Evolutionary conservation across 2,113 vertebrate genomes (phyloP).

Genomic region (Plestiodon gilberti): DNA sequence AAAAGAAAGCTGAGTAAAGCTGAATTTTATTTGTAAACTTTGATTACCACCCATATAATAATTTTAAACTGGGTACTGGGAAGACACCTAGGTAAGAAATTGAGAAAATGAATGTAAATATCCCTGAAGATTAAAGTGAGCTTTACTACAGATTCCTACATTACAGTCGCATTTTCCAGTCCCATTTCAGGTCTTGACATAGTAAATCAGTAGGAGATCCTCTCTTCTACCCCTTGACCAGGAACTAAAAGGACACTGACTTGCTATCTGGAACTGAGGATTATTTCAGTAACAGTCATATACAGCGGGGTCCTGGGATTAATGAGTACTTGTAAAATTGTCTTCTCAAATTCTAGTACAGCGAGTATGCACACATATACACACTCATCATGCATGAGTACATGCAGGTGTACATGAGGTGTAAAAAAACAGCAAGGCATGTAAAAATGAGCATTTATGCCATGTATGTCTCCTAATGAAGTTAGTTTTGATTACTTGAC

Average conservation of each 20-base stretch:
- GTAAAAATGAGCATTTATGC: not conserved
- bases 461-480: not conserved
- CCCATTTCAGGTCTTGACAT: not conserved
- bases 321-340: not conserved
- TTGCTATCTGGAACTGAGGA: not conserved
- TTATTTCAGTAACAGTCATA: not conserved
- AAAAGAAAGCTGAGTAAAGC: not conserved
- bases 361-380: not conserved
- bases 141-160: no score
- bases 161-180: not conserved
- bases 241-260: not conserved
- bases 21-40: not conserved
- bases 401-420: not conserved
- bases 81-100: not conserved
- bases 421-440: no score
- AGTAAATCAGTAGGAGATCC: not conserved
- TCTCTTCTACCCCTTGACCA: not conserved
- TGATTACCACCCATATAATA: not conserved
- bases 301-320: not conserved
- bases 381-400: not conserved
- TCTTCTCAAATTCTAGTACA: not conserved
- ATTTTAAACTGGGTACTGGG: not conserved
- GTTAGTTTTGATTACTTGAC: not conserved
- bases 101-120: not conserved
- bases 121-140: not conserved